Evolutionary conservation across 2,888 invertebrate species (phyloP), one percentile per base, ranked within the genome.

Genomic region (Auanema freiburgensis): DNA sequence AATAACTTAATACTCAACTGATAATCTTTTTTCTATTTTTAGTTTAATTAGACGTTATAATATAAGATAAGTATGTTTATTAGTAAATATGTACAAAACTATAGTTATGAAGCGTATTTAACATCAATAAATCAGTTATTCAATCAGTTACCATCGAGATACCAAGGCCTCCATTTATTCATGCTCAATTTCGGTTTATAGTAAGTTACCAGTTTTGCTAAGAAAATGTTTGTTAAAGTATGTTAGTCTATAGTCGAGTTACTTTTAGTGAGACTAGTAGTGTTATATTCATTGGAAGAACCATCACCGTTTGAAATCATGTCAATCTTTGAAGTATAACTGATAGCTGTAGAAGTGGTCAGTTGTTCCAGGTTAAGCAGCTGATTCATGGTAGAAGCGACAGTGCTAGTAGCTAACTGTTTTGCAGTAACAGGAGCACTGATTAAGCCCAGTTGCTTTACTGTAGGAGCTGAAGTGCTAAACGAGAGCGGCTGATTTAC

Each of bases 101-200:
- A 33, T n/a, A 33, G 4, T 33, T 33, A 33, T 33, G 33, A 33
- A 33, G 33, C 33, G 8, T 33, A 33, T 33, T 33, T 33, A 33
- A 5, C 8, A 33, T 5, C 8, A 33, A 33, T 33, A 33, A 33
- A 33, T 33, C 33, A 33, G 33, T 33, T 33, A 33, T 5, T 33
- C 33, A 33, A 33, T 33, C 33, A 33, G 33, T 56, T 41, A 8
- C 65, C 60, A 50, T 61, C 69, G 12, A 72, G 53, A 56, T 75
- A 75, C 75, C 75, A 75, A 14, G 75, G 75, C 41, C 66, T 72
- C 75, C 75, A 75, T 59, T 68, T 71, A 11, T 41, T 21, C 16
- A 21, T 46, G 21, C 10, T 46, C 6, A 21, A 46, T 46, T 10
- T 21, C 6, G 46, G 46, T 5, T 3, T 16, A 3, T 5, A 3